phyloP scores from a whole-genome alignment of 1,140 invertebrate genomes.

The Carcinoscorpius rotundicauda region DNA sequence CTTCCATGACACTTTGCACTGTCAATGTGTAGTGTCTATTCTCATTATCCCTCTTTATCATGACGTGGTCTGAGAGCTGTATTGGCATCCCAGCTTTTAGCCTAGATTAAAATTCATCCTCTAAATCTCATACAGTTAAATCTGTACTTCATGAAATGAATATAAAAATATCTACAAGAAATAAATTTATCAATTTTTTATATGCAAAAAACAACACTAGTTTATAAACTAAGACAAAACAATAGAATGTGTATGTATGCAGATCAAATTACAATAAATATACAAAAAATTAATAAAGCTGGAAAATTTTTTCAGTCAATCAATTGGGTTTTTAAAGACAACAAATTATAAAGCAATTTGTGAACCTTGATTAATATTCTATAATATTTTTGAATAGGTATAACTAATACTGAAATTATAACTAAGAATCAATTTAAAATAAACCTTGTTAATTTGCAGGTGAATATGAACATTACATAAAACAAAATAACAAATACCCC shows the following conservation, averaged over 20 bases:
- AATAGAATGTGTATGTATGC: conserved; percentile 54
- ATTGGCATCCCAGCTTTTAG: conserved; percentile 15
- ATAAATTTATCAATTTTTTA: conserved; percentile 51
- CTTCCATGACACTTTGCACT: conserved; percentile 13
- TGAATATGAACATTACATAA: too few relatives aligned
- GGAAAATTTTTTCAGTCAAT: too few relatives aligned
- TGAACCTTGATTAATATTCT: conserved; percentile 29
- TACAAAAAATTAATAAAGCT: neutral
- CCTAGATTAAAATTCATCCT: conserved; percentile 5
- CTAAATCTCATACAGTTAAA: too few relatives aligned
- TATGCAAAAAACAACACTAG: conserved; percentile 60
- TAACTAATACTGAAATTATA: conserved; percentile 59
- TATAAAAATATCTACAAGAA: too few relatives aligned
- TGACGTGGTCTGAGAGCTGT: neutral
- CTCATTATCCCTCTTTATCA: conserved; percentile 11
- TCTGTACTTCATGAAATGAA: too few relatives aligned
- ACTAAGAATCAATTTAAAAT: conserved; percentile 43
- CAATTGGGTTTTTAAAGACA: conserved; percentile 46
- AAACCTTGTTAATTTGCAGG: conserved; percentile 34
- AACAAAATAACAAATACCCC: conserved; percentile 33
- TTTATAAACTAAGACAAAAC: conserved; percentile 63
- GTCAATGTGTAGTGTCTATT: conserved; percentile 8
- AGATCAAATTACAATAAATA: conserved; percentile 37
- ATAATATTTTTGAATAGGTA: conserved; percentile 54
- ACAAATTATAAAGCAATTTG: conserved; percentile 31